Base-by-base conservation (phyloP, 2,113 vertebrate species). In the Ptychochromis oligacanthus region DNA sequence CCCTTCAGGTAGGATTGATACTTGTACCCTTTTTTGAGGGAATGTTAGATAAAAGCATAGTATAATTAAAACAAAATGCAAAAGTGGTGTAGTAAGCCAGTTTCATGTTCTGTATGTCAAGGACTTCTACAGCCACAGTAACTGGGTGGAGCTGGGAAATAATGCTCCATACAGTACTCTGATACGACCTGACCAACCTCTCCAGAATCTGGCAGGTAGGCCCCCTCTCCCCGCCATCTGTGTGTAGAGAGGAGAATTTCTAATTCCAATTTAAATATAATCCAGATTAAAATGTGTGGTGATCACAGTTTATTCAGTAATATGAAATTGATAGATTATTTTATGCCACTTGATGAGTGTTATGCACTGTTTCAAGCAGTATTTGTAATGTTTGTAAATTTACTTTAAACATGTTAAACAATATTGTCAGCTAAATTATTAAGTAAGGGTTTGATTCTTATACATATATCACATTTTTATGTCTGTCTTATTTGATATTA, bases 91-190 rank as follows among this genome's bases (percentile, higher is more conserved):
- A 6, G 3, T 57, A 6, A 60, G 12, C 38, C 3, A 57, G 1
- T 54, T 46, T 77, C 0, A 5, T 1, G 11, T 54, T 83, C 1
- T 85, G 0, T 61, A 4, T 43, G 2, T 20, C 0, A 17, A 95
- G 94, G 94, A 95, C 74, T 95, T 95, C 87, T 95, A 95, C 91
- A 95, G 93, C 62, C 94, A 95, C 91, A 95, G 94, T 83, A 95
- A 95, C 86, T 95, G 94, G 94, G 88, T 95, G 77, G 94, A 95
- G 83, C 64, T 95, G 36, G 90, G 91, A 10, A 94, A 93, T 15
- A 91, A 18, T 0, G 13, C 34, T 1, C 94, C 93, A 12, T 90
- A 91, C 88, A 79, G 79, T 3, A 9, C 58, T 18, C 88, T 95
- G 22, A 94, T 94, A 84, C 82, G 2, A 84, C 90, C 93, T 15